phyloP scores from a whole-genome alignment of 1,140 invertebrate species.

The Gryon sp. region DNA sequence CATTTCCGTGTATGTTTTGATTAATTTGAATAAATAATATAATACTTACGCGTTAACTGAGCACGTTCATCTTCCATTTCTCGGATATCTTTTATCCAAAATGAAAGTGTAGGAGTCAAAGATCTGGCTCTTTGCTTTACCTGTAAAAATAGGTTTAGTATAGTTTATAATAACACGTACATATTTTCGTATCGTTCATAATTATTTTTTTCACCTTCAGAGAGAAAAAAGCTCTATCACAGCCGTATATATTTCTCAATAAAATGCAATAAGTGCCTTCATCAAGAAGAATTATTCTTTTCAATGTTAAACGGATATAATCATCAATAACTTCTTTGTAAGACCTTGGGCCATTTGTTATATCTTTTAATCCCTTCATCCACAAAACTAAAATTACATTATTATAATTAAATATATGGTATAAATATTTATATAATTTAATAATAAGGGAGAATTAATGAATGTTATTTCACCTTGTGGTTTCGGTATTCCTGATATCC shows the following conservation, averaged over 20 bases:
- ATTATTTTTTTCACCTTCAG: slow-evolving; percentile 84
- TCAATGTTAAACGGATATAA: slow-evolving; percentile 91
- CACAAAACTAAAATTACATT: slow-evolving; percentile 83
- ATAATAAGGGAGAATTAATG: neutral
- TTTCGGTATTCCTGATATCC: slow-evolving; percentile 88
- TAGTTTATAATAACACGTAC: too few relatives aligned
- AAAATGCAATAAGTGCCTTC: slow-evolving; percentile 96
- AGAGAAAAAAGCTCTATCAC: slow-evolving; percentile 90
- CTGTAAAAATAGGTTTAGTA: slow-evolving; percentile 6
- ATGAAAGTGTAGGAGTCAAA: slow-evolving; percentile 38
- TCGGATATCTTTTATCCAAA: slow-evolving; percentile 23
- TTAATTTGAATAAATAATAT: too few relatives aligned
- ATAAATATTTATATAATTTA: too few relatives aligned
- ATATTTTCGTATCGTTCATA: too few relatives aligned
- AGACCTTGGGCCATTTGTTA: slow-evolving; percentile 87
- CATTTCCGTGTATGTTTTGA: too few relatives aligned
- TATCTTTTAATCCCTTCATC: slow-evolving; percentile 91
- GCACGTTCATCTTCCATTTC: slow-evolving; percentile 52
- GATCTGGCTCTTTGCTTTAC: slow-evolving; percentile 52
- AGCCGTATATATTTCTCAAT: slow-evolving; percentile 93
- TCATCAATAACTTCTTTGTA: slow-evolving; percentile 91
- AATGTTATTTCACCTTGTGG: slow-evolving; percentile 89
- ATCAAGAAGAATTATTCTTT: slow-evolving; percentile 90
- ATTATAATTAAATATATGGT: neutral
- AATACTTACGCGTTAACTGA: slow-evolving; percentile 49